phyloP scores from a whole-genome alignment of 2,797 vertebrate genomes.

The Myripristis jacobus region DNA sequence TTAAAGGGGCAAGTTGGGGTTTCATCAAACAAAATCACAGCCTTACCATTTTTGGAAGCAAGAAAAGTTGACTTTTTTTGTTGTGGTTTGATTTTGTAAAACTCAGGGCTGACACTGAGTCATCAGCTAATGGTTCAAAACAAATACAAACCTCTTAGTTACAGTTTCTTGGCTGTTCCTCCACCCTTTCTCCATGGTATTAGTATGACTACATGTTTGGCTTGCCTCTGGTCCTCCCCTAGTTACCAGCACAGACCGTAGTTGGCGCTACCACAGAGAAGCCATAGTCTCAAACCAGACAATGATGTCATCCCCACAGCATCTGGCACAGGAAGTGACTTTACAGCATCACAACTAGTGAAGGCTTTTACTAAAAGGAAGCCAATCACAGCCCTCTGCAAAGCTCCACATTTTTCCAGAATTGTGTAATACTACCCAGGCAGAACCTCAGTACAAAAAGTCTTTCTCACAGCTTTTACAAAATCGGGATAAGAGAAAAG shows the following conservation, averaged over 20 bases:
- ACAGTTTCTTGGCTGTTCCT: slow-evolving; percentile 56
- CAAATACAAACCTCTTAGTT: slow-evolving; percentile 76
- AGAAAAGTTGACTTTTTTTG: slow-evolving; percentile 36
- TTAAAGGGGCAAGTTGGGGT: slow-evolving; percentile 49
- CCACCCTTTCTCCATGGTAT: slow-evolving; percentile 65
- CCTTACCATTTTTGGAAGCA: slow-evolving; percentile 34
- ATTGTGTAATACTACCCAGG: slow-evolving; percentile 53
- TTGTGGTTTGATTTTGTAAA: slow-evolving; percentile 29
- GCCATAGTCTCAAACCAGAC: slow-evolving; percentile 76
- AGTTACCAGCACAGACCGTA: slow-evolving; percentile 74
- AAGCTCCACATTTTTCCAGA: slow-evolving; percentile 36
- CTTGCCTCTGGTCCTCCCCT: slow-evolving; percentile 72
- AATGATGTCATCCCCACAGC: slow-evolving; percentile 72
- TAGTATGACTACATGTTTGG: slow-evolving; percentile 81
- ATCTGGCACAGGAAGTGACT: slow-evolving; percentile 75
- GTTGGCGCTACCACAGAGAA: slow-evolving; percentile 78
- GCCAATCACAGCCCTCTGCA: slow-evolving; percentile 37
- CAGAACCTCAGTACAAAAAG: slow-evolving; percentile 18
- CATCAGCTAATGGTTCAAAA: slow-evolving; percentile 65
- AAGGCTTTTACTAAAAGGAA: slow-evolving; percentile 53
- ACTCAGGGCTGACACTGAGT: slow-evolving; percentile 55
- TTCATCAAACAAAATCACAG: slow-evolving; percentile 63
- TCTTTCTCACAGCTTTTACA: background rate
- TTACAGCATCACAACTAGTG: slow-evolving; percentile 56
- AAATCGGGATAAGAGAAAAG: slow-evolving; percentile 24